Percentiles rank a stretch among this genome's conserved stretches.
Evolutionary conservation across 2,113 vertebrate genomes (phyloP).

Genomic region (Lepus americanus): DNA sequence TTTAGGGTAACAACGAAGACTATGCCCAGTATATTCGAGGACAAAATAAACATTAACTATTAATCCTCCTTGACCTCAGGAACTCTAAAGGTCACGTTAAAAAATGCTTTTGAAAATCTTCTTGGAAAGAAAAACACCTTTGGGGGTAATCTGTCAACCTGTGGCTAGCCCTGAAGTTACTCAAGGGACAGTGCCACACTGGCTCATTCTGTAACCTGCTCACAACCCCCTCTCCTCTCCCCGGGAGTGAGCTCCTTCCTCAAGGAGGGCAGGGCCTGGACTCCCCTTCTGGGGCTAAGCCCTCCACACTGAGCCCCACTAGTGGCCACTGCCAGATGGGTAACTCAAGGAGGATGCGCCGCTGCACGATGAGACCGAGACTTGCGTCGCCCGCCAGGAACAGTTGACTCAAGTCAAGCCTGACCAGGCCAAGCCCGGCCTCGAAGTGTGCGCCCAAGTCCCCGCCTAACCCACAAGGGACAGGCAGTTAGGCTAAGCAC

Average conservation of each 20-base stretch:
- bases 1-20: constrained; percentile 48
- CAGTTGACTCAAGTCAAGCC: not conserved
- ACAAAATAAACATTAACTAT: constrained; percentile 25
- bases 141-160: not conserved
- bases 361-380: not conserved
- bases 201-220: not conserved
- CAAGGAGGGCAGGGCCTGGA: not conserved
- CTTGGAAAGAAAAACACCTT: not conserved
- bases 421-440: not conserved
- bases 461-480: not conserved
- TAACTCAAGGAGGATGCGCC: not conserved
- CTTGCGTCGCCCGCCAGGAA: not conserved
- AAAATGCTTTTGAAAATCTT: not conserved
- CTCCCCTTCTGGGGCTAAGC: not conserved
- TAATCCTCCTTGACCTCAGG: not conserved
- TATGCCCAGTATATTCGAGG: not conserved
- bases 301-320: not conserved
- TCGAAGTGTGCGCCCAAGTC: not conserved
- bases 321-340: not conserved
- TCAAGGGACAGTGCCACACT: not conserved
- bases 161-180: not conserved
- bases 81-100: not conserved
- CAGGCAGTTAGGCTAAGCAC: not conserved
- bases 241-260: not conserved
- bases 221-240: not conserved